These are phyloP conservation scores for Heliconius melpomene DNA, from an alignment of 1,140 invertebrate species.

Conservation along the genomic window DNA sequence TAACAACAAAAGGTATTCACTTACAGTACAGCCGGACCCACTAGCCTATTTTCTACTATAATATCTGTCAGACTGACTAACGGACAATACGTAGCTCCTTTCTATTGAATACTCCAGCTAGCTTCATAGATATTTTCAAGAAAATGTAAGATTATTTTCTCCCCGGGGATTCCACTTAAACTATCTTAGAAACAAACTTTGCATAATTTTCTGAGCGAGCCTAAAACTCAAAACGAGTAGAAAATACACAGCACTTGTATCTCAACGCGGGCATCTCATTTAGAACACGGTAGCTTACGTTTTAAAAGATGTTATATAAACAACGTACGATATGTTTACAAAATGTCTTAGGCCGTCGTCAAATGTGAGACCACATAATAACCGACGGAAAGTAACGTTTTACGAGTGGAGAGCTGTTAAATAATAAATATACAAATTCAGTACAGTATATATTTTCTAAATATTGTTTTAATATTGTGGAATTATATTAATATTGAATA, in stretches of 20 bases:
- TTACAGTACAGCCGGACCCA: constrained; percentile 36
- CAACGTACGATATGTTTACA: constrained; percentile 61
- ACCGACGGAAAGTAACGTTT: constrained; percentile 19
- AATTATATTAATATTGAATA: background rate
- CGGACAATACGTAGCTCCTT: constrained; percentile 49
- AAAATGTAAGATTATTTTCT: constrained; percentile 48
- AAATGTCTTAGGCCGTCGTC: constrained; percentile 41
- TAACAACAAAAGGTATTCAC: constrained; percentile 39
- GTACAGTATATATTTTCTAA: background rate
- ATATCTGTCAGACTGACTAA: constrained; percentile 46
- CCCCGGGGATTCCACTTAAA: constrained; percentile 49
- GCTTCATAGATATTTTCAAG: constrained; percentile 46
- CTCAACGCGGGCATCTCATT: constrained; percentile 70
- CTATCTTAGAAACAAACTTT: constrained; percentile 61
- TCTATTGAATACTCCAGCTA: constrained; percentile 49
- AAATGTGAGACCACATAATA: constrained; percentile 32
- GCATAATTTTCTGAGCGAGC: constrained; percentile 60
- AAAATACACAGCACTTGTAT: constrained; percentile 72
- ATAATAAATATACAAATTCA: constrained; percentile 9
- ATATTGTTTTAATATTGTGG: background rate
- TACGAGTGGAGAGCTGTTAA: constrained; percentile 15
- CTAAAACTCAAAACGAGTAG: constrained; percentile 61
- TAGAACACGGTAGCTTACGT: constrained; percentile 58
- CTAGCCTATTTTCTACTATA: constrained; percentile 50
- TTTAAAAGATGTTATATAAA: constrained; percentile 70